Evolutionary conservation across 1,140 invertebrate genomes (phyloP).

Genomic region (Sycophila sp.): DNA sequence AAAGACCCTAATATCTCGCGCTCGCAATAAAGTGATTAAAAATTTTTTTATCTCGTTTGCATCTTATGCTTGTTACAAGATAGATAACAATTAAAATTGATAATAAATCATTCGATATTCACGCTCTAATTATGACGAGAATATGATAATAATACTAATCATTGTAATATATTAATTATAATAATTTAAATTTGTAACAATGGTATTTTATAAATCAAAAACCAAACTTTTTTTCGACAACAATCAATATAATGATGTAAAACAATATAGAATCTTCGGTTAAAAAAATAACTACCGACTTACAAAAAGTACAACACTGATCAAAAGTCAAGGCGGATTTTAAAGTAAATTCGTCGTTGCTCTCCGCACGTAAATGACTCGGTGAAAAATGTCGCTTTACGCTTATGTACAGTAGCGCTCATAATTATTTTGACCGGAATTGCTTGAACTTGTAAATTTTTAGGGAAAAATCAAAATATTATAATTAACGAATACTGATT

Average conservation of each 20-base stretch:
- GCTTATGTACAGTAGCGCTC: constrained; percentile 37
- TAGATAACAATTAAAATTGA: constrained; percentile 34
- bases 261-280: constrained; percentile 32
- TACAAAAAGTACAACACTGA: constrained; percentile 12
- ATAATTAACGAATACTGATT: no score
- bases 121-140: neutral
- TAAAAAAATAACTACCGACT: constrained; percentile 27
- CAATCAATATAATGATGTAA: constrained; percentile 34
- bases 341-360: constrained; percentile 33
- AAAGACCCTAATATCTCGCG: constrained; percentile 31
- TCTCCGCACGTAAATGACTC: constrained; percentile 34
- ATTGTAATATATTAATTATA: constrained; percentile 30
- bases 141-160: constrained; percentile 18
- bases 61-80: constrained; percentile 38
- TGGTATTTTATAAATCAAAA: constrained; percentile 33
- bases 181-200: constrained; percentile 37
- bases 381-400: constrained; percentile 31
- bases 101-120: constrained; percentile 14
- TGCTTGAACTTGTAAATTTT: constrained; percentile 11
- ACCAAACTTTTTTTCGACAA: constrained; percentile 34
- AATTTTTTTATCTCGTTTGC: constrained; percentile 37
- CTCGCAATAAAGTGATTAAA: constrained; percentile 36
- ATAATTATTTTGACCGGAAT: constrained; percentile 26
- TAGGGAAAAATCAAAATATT: no score
- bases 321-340: constrained; percentile 25